Percentiles rank a stretch among this genome's conserved stretches.
phyloP scores from a whole-genome alignment of 2,113 vertebrate genomes.

The Heliornis fulica region DNA sequence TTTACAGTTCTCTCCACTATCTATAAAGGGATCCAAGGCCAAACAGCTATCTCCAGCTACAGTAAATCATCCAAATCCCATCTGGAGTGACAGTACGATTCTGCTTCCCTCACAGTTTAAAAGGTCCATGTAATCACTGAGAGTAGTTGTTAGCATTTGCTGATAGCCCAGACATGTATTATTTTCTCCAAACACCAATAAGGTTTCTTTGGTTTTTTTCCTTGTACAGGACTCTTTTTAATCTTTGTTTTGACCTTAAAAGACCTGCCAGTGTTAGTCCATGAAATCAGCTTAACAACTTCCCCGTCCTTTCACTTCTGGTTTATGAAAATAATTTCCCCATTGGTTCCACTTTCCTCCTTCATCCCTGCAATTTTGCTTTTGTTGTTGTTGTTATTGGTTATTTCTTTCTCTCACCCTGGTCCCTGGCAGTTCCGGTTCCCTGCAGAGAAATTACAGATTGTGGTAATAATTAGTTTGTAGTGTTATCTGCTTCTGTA shows the following conservation, averaged over 20 bases:
- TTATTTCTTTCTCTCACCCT: background rate
- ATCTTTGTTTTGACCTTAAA: slow-evolving; percentile 56
- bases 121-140: slow-evolving; percentile 16
- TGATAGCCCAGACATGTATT: slow-evolving; percentile 23
- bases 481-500: slow-evolving; percentile 54
- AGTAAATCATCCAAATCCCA: background rate
- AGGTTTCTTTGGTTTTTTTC: background rate
- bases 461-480: slow-evolving; percentile 60
- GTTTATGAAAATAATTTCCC: slow-evolving; percentile 49
- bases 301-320: slow-evolving; percentile 10
- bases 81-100: background rate
- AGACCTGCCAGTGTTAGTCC: slow-evolving; percentile 14
- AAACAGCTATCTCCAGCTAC: background rate
- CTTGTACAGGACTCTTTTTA: background rate
- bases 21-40: background rate
- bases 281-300: slow-evolving; percentile 59
- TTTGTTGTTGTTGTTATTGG: background rate
- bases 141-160: background rate
- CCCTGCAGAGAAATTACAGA: slow-evolving; percentile 64
- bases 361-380: background rate
- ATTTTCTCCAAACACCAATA: background rate
- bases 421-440: background rate
- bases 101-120: slow-evolving; percentile 17
- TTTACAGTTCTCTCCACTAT: background rate
- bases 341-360: slow-evolving; percentile 40